These are phyloP conservation scores for Cloeon dipterum DNA, from an alignment of 2,888 invertebrate species.

Conservation along the genomic window DNA sequence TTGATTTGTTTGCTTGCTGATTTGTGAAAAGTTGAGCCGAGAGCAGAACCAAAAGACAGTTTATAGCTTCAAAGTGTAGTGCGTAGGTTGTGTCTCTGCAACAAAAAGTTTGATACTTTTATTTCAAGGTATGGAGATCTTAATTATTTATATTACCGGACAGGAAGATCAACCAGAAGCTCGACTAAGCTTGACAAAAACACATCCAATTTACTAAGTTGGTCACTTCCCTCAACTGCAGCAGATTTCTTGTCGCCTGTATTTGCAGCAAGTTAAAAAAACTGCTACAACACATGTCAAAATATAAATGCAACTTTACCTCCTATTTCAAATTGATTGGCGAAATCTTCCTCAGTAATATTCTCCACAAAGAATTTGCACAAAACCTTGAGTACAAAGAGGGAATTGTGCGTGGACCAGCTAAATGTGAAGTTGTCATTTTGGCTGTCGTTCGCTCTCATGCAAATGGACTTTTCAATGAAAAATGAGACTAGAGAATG, in stretches of 20 bases:
- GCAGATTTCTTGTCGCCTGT: not conserved
- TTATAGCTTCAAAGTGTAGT: conserved; percentile 69
- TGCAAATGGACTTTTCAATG: conserved; percentile 10
- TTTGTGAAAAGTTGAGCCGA: conserved; percentile 69
- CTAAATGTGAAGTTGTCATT: conserved; percentile 32
- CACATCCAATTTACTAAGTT: conserved; percentile 18
- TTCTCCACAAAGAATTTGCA: conserved; percentile 78
- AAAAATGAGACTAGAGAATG: conserved; percentile 72
- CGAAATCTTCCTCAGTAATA: conserved; percentile 67
- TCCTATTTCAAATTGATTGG: conserved; percentile 52
- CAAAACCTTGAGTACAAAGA: conserved; percentile 69
- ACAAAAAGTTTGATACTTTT: conserved; percentile 10
- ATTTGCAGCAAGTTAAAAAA: too few species aligned
- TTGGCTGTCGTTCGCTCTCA: not conserved
- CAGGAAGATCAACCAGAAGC: conserved; percentile 24
- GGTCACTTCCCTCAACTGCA: conserved; percentile 7
- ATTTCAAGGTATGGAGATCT: not conserved
- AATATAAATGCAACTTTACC: conserved; percentile 1
- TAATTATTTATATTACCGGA: conserved; percentile 19
- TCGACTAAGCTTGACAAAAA: conserved; percentile 23
- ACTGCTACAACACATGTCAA: too few species aligned
- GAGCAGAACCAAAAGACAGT: conserved; percentile 63
- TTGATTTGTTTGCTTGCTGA: conserved; percentile 34
- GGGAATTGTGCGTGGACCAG: conserved; percentile 86
- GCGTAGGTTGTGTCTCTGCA: conserved; percentile 60